Evolutionary conservation across 2,113 vertebrate genomes (phyloP), one percentile per base, ranked within the genome.

Genomic region (Solea solea): DNA sequence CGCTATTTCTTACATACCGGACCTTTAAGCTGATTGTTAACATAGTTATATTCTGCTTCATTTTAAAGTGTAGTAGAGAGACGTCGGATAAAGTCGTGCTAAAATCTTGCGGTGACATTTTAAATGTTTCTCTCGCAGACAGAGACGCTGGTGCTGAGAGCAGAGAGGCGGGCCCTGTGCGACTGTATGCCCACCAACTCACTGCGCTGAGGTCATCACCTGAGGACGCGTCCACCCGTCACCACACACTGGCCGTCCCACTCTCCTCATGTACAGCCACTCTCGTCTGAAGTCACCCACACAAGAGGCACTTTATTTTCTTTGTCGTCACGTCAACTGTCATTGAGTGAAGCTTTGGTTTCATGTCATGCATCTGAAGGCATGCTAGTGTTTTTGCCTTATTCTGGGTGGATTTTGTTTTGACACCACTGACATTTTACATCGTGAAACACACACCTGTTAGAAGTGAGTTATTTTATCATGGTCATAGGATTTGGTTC

Each of bases 141-240:
- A 2, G 96, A 98, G 90, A 93, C 80, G 49, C 92, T 98, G 80
- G 95, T 98, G 76, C 92, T 98, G 90, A 92, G 96, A 92, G 95
- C 94, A 0, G 97, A 98, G 89, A 92, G 94, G 86, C 94, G 95
- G 85, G 94, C 96, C 64, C 94, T 98, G 68, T 99, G 97, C 44
- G 96, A 97, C 89, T 98, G 97, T 70, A 95, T 96, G 94, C 90
- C 71, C 27, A 83, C 93, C 4, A 93, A 74, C 90, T 86, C 94
- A 58, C 93, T 98, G 89, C 94, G 89, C 88, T 86, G 88, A 94
- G 27, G 41, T n/a, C 53, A 12, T 16, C 52, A 12, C 10, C 65
- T 3, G 53, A 60, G 50, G 50, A 64, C 48, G 14, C 57, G 45
- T 52, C 74, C 76, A 12, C 39, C 69, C 27, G 39, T 56, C 6